phyloP scores from a whole-genome alignment of 1,140 invertebrate genomes.

The Listronotus oregonensis region DNA sequence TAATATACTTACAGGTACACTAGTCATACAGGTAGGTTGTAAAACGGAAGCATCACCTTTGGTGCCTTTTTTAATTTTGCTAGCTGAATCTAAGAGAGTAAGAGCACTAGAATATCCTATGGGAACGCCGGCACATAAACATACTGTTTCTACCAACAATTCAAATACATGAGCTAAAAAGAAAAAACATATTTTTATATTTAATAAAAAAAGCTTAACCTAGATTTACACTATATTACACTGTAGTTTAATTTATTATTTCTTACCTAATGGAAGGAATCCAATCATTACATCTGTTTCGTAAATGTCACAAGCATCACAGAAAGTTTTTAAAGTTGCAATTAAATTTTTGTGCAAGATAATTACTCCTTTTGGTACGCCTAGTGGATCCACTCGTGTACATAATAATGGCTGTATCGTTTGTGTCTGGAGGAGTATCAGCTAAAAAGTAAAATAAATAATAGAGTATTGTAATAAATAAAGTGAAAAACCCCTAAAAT shows the following conservation, averaged over 20 bases:
- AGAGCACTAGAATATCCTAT: conserved; percentile 96
- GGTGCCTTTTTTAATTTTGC: conserved; percentile 92
- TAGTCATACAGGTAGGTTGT: conserved; percentile 90
- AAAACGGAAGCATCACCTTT: conserved; percentile 90
- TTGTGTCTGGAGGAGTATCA: conserved; percentile 63
- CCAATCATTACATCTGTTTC: conserved; percentile 87
- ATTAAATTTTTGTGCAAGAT: conserved; percentile 92
- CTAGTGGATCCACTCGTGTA: conserved; percentile 95
- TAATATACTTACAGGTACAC: conserved; percentile 80
- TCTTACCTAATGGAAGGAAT: conserved; percentile 79
- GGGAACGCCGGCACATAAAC: conserved; percentile 80
- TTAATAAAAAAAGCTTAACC: too few species aligned
- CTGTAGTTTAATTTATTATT: too few species aligned
- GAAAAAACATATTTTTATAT: not conserved
- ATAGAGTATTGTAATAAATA: too few species aligned
- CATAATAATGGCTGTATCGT: conserved; percentile 93
- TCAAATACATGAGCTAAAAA: conserved; percentile 91
- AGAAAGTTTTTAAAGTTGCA: conserved; percentile 85
- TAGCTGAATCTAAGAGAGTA: conserved; percentile 94
- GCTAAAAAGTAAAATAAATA: conserved; percentile 51
- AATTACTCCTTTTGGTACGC: conserved; percentile 85
- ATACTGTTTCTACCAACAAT: conserved; percentile 78
- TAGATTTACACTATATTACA: too few species aligned
- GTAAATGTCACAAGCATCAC: conserved; percentile 73
- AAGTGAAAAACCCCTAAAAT: not conserved